Evolutionary conservation across 2,888 invertebrate species (phyloP).

Genomic region (Rapana venosa): DNA sequence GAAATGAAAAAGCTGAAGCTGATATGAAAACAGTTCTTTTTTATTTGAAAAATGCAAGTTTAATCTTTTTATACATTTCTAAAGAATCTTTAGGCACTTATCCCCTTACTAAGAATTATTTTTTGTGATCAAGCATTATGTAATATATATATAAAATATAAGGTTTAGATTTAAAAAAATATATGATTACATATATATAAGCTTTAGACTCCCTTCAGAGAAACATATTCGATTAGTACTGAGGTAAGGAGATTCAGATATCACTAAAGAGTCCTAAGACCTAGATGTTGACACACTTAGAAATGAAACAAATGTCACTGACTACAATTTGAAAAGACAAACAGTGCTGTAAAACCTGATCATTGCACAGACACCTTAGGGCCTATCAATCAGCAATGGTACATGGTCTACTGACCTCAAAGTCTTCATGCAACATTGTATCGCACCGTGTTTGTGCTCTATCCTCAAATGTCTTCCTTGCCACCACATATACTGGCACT

Average conservation of each 20-base stretch:
- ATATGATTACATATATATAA: neutral
- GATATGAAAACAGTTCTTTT: neutral
- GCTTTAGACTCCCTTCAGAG: neutral
- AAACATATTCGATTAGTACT: neutral
- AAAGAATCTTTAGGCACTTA: too few species aligned
- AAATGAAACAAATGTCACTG: too few species aligned
- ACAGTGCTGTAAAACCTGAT: neutral
- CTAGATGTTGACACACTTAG: neutral
- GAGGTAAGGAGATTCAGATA: neutral
- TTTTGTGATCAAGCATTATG: too few species aligned
- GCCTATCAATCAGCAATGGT: neutral
- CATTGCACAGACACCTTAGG: slow-evolving; percentile 6
- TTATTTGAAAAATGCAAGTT: neutral
- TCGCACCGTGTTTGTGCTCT: neutral
- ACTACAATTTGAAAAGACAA: too few species aligned
- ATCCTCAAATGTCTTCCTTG: neutral
- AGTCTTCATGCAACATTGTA: slow-evolving; percentile 4
- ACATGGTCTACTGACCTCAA: neutral
- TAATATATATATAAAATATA: too few species aligned
- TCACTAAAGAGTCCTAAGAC: neutral
- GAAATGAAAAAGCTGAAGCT: neutral
- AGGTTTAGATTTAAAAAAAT: too few species aligned
- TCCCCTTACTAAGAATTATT: too few species aligned
- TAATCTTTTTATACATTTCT: too few species aligned
- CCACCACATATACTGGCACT: neutral